Conservation (phyloP, 2,888 invertebrate genomes). For the Eupithecia centaureata region DNA sequence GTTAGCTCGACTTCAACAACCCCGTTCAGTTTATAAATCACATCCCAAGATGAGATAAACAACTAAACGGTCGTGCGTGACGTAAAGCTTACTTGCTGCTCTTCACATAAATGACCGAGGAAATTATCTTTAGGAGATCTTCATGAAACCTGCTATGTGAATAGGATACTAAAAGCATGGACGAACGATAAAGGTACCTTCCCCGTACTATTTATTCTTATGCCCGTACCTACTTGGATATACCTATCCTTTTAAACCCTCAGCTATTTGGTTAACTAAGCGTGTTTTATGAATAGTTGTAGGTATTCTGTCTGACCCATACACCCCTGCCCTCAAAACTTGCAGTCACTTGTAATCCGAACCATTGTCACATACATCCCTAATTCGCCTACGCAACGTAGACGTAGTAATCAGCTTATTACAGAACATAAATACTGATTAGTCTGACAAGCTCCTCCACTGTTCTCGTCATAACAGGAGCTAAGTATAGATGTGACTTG, state of each 20-base stretch:
- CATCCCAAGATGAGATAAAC: slow-evolving; percentile 17
- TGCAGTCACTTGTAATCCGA: not conserved
- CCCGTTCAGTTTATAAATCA: too few relatives aligned
- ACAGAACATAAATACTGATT: slow-evolving; percentile 30
- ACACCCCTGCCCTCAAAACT: not conserved
- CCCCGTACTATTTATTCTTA: too few relatives aligned
- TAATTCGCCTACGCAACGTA: slow-evolving; percentile 11
- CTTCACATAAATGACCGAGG: not conserved
- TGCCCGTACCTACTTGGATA: too few relatives aligned
- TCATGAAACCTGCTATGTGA: too few relatives aligned
- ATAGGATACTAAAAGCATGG: too few relatives aligned
- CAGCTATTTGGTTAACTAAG: too few relatives aligned
- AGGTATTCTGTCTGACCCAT: too few relatives aligned
- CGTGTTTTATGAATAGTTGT: too few relatives aligned
- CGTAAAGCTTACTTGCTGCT: slow-evolving; percentile 3
- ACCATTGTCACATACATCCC: not conserved
- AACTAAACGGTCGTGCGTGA: slow-evolving; percentile 12
- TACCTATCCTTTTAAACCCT: too few relatives aligned
- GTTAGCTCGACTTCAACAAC: slow-evolving; percentile 23
- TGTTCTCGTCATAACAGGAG: slow-evolving; percentile 6
- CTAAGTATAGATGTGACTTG: slow-evolving; percentile 37
- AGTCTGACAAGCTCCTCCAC: slow-evolving; percentile 27
- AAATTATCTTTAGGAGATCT: too few relatives aligned
- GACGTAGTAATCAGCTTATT: slow-evolving; percentile 18
- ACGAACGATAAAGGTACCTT: too few relatives aligned